These are phyloP conservation scores for Styela clava DNA, from an alignment of 23 tunicate genomes.

Conservation along the genomic window DNA sequence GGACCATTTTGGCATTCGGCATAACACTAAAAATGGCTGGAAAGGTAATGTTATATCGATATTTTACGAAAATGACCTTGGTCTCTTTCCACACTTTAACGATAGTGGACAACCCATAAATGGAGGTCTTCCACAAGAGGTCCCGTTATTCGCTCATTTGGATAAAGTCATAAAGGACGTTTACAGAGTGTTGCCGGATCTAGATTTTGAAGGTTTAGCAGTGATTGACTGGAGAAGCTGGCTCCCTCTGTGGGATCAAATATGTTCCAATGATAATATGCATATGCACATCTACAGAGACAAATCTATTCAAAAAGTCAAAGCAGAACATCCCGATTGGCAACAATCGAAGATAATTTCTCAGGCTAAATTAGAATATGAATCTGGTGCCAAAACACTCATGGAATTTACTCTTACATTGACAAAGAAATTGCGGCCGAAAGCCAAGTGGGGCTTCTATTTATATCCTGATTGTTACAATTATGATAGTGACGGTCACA, in stretches of 20 bases:
- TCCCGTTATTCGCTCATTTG: conserved; percentile 53
- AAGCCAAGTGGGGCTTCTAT: conserved; percentile 95
- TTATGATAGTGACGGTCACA: conserved; percentile 60
- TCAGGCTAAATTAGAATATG: conserved; percentile 73
- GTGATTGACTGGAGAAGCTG: conserved; percentile 98
- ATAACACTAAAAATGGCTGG: conserved; percentile 46
- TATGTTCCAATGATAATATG: conserved; percentile 78
- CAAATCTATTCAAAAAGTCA: conserved; percentile 56
- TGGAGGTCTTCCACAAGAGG: conserved; percentile 96
- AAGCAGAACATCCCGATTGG: conserved; percentile 71
- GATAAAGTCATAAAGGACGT: conserved; percentile 47
- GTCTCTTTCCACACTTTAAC: conserved; percentile 61
- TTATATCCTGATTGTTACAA: conserved; percentile 92
- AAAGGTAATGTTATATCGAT: conserved; percentile 66
- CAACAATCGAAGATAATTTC: conserved; percentile 13
- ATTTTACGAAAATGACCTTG: conserved; percentile 52
- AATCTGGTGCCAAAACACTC: conserved; percentile 62
- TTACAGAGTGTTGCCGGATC: conserved; percentile 56
- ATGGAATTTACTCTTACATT: conserved; percentile 62
- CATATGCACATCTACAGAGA: conserved; percentile 45
- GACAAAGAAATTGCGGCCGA: conserved; percentile 54
- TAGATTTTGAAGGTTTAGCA: conserved; percentile 73
- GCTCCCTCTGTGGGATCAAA: conserved; percentile 73
- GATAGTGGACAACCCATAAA: conserved; percentile 53
- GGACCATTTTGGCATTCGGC: conserved; percentile 60